phyloP scores from a whole-genome alignment of 1,140 invertebrate genomes.

The Drosophila repletoides region DNA sequence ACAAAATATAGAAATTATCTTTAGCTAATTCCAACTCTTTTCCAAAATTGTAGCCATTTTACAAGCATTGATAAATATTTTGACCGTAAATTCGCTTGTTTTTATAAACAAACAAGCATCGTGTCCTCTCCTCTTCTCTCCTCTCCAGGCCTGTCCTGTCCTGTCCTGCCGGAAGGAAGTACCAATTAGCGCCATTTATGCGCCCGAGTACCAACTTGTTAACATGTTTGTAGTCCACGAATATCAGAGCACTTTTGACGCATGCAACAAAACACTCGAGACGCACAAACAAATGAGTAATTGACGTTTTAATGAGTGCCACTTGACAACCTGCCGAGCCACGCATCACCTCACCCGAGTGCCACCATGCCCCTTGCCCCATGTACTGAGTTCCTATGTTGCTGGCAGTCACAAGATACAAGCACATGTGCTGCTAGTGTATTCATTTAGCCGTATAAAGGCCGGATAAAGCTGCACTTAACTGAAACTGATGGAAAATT shows the following conservation, averaged over 20 bases:
- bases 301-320: conserved; percentile 33
- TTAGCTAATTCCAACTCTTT: too few relatives aligned
- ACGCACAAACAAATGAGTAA: conserved; percentile 30
- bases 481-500: too few relatives aligned
- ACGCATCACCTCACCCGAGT: conserved; percentile 13
- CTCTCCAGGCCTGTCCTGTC: too few relatives aligned
- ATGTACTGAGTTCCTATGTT: too few relatives aligned
- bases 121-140: too few relatives aligned
- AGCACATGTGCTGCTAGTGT: too few relatives aligned
- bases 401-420: too few relatives aligned
- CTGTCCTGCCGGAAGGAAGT: conserved; percentile 28
- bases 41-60: too few relatives aligned
- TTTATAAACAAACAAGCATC: conserved; percentile 12
- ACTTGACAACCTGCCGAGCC: conserved; percentile 14
- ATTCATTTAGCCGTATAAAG: too few relatives aligned
- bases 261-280: conserved; percentile 12
- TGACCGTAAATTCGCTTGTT: conserved; percentile 23
- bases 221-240: conserved; percentile 13
- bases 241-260: conserved; percentile 4
- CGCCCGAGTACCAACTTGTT: conserved; percentile 13
- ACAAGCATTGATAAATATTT: not conserved
- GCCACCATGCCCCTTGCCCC: not conserved
- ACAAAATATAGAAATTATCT: too few relatives aligned
- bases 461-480: too few relatives aligned
- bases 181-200: conserved; percentile 33